Evolutionary conservation across 2,888 invertebrate species (phyloP).

Genomic region (Uloborus plumipes): DNA sequence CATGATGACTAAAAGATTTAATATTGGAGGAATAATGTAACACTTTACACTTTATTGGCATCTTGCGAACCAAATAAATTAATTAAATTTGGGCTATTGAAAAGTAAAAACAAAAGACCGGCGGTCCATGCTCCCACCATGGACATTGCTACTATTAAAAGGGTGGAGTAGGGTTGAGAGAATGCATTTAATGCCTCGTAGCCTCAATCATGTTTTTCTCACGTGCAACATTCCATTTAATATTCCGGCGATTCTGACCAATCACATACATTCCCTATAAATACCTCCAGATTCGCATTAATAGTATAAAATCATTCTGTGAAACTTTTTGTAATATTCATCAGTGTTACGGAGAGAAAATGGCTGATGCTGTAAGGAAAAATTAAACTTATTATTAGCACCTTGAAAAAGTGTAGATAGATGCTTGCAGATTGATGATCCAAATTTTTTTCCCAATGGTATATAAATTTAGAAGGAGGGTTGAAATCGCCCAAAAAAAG

Average conservation of each 20-base stretch:
- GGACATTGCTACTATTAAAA: constrained; percentile 43
- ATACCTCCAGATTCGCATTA: neutral
- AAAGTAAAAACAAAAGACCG: constrained; percentile 46
- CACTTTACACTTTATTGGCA: constrained; percentile 45
- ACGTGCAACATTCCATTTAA: constrained; percentile 26
- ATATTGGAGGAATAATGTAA: constrained; percentile 1
- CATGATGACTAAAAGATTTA: constrained; percentile 36
- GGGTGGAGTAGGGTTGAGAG: constrained; percentile 52
- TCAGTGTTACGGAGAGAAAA: neutral
- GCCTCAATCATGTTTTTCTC: constrained; percentile 44
- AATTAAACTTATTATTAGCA: too few relatives aligned
- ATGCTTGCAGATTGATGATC: too few relatives aligned
- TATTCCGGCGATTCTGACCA: too few relatives aligned
- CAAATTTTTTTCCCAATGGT: too few relatives aligned
- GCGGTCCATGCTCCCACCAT: constrained; percentile 35
- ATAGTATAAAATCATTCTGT: neutral
- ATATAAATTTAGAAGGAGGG: too few relatives aligned
- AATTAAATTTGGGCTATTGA: constrained; percentile 17
- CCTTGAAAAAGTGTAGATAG: too few relatives aligned
- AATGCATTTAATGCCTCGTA: neutral
- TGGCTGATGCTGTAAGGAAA: too few relatives aligned
- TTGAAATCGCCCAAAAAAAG: too few relatives aligned
- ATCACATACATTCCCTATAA: too few relatives aligned
- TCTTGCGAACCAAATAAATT: constrained; percentile 39
- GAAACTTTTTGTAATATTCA: neutral